Base-by-base conservation (phyloP, 1,140 invertebrate genomes). In the Palaemon carinicauda region DNA sequence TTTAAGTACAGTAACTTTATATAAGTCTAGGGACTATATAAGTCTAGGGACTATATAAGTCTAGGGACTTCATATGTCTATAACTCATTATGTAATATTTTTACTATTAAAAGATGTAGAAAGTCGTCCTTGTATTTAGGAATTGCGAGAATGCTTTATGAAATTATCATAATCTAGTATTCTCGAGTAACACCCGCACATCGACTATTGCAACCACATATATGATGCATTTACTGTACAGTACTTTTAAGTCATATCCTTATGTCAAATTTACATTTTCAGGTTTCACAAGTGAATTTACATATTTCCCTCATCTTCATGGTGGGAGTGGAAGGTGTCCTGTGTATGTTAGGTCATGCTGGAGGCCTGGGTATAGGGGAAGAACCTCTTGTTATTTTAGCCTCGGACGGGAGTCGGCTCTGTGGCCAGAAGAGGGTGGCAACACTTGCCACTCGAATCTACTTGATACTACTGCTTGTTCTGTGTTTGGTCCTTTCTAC, bases 241-340 rank as follows among this genome's bases (percentile, higher is more conserved):
- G n/a, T n/a, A n/a, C 41, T 41, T 41, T 12, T 41, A 41, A 9
- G 7, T 41, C 41, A 41, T 41, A 9, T 41, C 3, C 12, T 41
- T 41, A 41, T 41, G n/a, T n/a, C n/a, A n/a, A n/a, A 41, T 41
- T 41, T 1, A 41, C 41, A 1, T 41, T 82, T 78, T 51, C 52
- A 87, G 86, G 86, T 87, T 15, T 82, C 86, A 54, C 86, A 87
- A 71, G 54, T 79, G 51, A 87, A 87, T 24, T 73, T 87, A 15
- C 80, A 82, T 33, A 69, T 87, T 21, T 74, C 79, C 75, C 54
- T 87, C 71, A 24, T 82, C 41, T 87, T 87, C 31, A 87, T 87
- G 53, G 10, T 87, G 53, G 80, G 80, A n/a, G 86, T 87, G 1
- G 71, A 87, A 41, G 73, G 33, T 14, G 80, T 80, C 1, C 74